These are phyloP conservation scores for Equus przewalskii DNA, from an alignment of 2,113 vertebrate species.

Conservation along the genomic window DNA sequence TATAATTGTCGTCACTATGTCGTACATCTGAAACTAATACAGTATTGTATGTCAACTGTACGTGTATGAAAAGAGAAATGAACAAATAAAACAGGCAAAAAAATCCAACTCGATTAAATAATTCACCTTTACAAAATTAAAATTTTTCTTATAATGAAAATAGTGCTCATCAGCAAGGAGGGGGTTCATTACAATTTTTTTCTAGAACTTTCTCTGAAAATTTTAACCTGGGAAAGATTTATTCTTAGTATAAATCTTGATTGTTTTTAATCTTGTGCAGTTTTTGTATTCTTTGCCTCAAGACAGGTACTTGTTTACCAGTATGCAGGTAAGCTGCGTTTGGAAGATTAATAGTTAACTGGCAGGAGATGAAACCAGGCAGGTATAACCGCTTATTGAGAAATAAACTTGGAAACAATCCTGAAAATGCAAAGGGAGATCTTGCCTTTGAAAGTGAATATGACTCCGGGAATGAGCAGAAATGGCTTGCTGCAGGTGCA, in stretches of 20 bases:
- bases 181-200: neutral
- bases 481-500: neutral
- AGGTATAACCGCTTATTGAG: neutral
- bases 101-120: neutral
- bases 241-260: neutral
- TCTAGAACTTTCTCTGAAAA: neutral
- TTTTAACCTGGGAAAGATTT: neutral
- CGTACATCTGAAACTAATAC: too few relatives aligned
- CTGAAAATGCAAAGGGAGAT: neutral
- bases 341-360: neutral
- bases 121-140: neutral
- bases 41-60: too few relatives aligned
- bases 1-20: too few relatives aligned
- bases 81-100: too few relatives aligned
- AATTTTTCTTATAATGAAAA: neutral
- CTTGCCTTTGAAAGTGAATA: neutral
- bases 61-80: too few relatives aligned
- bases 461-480: neutral
- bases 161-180: neutral
- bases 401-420: neutral
- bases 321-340: neutral
- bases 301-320: neutral
- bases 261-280: neutral
- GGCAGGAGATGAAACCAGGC: neutral
- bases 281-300: neutral